Base-by-base conservation (phyloP, 1,140 invertebrate genomes). In the Drosophila mojavensis region DNA sequence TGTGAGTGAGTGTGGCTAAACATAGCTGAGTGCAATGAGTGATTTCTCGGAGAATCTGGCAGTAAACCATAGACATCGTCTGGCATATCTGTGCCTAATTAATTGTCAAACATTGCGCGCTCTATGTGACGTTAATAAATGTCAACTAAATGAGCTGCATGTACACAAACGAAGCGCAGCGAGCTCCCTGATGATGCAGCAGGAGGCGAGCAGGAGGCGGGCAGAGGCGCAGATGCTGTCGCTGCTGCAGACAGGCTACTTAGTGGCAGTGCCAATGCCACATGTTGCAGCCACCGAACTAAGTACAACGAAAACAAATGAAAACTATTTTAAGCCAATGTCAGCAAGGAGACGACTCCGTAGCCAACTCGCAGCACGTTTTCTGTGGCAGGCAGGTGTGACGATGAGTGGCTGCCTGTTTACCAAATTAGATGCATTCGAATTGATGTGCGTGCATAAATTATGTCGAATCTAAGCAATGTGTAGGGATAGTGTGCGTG, bases 391-490 rank as follows among this genome's bases (percentile, higher is more conserved):
- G 28, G 67, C 76, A 78, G 76, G 76, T 78, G 76, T 78, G 71
- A 75, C 72, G 62, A 72, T 53, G 55, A 62, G 66, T 61, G 50
- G 72, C 53, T 69, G 64, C 62, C 83, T 79, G 83, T 88, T 86
- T 86, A 86, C 83, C 77, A 86, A 88, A 86, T 86, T 86, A 86
- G 83, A 86, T 86, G 83, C 83, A 86, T 88, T 82, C 67, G 79
- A 83, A 86, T 88, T 89, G 84, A 89, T 89, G 84, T 89, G 80
- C 80, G 85, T 89, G 84, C 84, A 89, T 89, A 90, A 89, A 89
- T 89, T 89, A 89, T 76, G 73, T 24, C 47, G 59, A 75, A 78
- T 71, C 48, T 67, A 26, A 50, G 65, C 55, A 45, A 13, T 45
- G 36, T 50, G 51, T 51, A 33, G 6, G 58, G 15, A 15, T n/a